Conservation (phyloP, 2,888 invertebrate species). For the Drosophila lacicola region DNA sequence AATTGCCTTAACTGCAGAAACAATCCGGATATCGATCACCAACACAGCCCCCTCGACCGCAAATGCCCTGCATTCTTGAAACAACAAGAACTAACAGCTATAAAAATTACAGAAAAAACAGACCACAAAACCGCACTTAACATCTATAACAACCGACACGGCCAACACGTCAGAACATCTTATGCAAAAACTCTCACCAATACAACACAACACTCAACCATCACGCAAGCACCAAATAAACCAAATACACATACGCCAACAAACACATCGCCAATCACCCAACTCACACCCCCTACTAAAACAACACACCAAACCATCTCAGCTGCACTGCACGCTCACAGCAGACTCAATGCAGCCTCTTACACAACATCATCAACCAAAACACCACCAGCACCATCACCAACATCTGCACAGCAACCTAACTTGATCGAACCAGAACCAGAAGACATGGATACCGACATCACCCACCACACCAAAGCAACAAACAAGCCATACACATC, state of each 20-base stretch:
- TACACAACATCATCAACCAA: neutral
- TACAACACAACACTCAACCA: neutral
- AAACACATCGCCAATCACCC: neutral
- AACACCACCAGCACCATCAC: neutral
- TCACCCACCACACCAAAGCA: neutral
- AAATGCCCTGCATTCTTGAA: slow-evolving; percentile 15
- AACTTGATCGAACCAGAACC: neutral
- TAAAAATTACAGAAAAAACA: slow-evolving; percentile 25
- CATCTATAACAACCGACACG: neutral
- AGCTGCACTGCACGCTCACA: no score
- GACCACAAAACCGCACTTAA: slow-evolving; percentile 24
- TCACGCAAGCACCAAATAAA: slow-evolving; percentile 5
- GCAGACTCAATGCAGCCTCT: no score
- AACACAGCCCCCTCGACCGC: slow-evolving; percentile 1
- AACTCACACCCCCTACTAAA: neutral
- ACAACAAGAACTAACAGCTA: slow-evolving; percentile 20
- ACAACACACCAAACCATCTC: neutral
- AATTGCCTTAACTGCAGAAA: neutral
- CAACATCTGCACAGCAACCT: neutral
- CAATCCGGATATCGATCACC: neutral
- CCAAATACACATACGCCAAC: slow-evolving; percentile 4
- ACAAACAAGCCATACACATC: neutral
- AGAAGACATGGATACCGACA: neutral
- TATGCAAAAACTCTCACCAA: slow-evolving; percentile 15
- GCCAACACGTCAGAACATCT: slow-evolving; percentile 11